Percentiles rank a stretch among this genome's conserved stretches.
Conservation (phyloP, 2,113 vertebrate genomes). For the Chitala chitala region DNA sequence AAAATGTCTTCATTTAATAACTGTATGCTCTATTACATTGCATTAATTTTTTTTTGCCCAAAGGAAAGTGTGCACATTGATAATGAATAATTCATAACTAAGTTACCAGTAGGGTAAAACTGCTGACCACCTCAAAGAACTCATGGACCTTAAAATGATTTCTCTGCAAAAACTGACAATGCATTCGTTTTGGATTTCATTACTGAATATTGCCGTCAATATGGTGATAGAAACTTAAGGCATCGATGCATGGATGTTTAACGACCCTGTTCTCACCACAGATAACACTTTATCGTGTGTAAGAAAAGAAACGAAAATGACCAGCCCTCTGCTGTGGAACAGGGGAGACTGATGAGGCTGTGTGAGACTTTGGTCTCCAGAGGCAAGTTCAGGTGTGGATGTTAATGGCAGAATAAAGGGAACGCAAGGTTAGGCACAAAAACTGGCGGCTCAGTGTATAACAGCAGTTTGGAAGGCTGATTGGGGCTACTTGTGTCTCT, state of each 20-base stretch:
- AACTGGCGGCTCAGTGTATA: too few species aligned
- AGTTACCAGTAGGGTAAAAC: not conserved
- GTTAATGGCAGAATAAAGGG: too few species aligned
- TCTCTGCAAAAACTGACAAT: too few species aligned
- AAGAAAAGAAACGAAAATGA: too few species aligned
- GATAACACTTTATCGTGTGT: constrained; percentile 6
- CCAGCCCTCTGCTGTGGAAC: too few species aligned
- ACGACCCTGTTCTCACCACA: not conserved
- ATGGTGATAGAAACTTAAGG: not conserved
- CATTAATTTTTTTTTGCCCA: constrained; percentile 4
- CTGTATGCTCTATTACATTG: not conserved
- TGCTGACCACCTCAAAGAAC: not conserved
- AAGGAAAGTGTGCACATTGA: not conserved
- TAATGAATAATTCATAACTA: constrained; percentile 7
- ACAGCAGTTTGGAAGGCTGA: too few species aligned
- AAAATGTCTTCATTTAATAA: not conserved
- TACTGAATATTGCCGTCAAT: not conserved
- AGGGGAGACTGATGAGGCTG: too few species aligned
- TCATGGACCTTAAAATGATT: not conserved
- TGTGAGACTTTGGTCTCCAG: too few species aligned
- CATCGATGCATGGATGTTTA: not conserved
- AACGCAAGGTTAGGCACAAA: too few species aligned
- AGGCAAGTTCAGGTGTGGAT: too few species aligned
- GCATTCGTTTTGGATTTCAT: not conserved
- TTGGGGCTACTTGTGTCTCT: too few species aligned